Percentiles rank a stretch among this genome's conserved stretches.
Conservation (phyloP, 2,797 vertebrate genomes). For the Eremophila alpestris region DNA sequence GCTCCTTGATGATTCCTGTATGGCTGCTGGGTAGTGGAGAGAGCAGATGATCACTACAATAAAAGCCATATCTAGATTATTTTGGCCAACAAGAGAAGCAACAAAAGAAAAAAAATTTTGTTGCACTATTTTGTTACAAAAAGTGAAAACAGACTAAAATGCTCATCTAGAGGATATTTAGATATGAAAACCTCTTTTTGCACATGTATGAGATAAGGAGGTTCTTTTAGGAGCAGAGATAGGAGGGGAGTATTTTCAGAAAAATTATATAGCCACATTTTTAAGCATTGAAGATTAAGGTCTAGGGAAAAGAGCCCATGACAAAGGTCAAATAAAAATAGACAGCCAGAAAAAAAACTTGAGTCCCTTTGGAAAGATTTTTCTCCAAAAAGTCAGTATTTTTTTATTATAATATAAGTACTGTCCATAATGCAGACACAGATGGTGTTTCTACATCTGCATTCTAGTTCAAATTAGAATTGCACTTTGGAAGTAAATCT, state of each 20-base stretch:
- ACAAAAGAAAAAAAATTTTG: neutral
- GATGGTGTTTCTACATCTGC: neutral
- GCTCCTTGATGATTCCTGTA: neutral
- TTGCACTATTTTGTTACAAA: neutral
- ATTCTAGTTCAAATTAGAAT: neutral
- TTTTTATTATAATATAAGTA: neutral
- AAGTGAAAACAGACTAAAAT: neutral
- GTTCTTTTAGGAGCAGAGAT: neutral
- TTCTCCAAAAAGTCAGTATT: neutral
- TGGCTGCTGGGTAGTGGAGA: neutral
- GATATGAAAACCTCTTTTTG: neutral
- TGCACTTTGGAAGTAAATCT: neutral
- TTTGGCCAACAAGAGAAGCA: neutral
- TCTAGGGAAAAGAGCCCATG: neutral
- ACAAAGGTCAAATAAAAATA: neutral
- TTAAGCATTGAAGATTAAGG: neutral
- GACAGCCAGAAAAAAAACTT: neutral
- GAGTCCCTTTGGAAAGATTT: neutral
- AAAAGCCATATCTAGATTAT: neutral
- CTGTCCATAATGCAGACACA: neutral
- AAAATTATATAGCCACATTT: neutral
- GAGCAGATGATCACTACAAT: neutral
- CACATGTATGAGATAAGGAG: accelerated
- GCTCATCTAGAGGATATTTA: neutral
- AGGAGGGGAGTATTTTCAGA: neutral